These are phyloP conservation scores for Drosophila lacteicornis DNA, from an alignment of 1,140 invertebrate genomes.

Conservation along the genomic window DNA sequence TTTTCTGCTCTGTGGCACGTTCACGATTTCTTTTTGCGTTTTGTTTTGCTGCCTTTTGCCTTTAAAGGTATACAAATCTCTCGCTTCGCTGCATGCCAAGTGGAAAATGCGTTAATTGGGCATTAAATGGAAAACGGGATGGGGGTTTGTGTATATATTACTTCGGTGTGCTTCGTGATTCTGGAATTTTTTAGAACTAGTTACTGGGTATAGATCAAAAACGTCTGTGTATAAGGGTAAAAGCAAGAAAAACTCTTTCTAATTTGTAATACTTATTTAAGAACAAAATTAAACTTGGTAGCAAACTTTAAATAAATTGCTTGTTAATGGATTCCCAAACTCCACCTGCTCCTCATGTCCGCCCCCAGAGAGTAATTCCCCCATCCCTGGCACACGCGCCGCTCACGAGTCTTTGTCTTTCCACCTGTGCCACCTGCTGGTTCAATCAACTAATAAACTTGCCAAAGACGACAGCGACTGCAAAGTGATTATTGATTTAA, in stretches of 20 bases:
- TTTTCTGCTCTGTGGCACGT: slow-evolving; percentile 77
- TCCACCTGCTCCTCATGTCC: background rate
- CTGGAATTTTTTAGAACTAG: background rate
- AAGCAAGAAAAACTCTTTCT: too few relatives aligned
- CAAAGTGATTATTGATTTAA: slow-evolving; percentile 81
- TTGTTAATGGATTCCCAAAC: slow-evolving; percentile 16
- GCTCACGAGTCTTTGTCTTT: background rate
- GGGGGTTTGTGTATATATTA: background rate
- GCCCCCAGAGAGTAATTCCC: slow-evolving; percentile 1
- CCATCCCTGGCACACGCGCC: background rate
- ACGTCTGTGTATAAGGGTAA: background rate
- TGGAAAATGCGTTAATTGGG: slow-evolving; percentile 81
- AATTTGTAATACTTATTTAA: background rate
- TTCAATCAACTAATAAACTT: slow-evolving; percentile 53
- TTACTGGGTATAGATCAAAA: background rate
- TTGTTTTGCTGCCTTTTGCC: slow-evolving; percentile 46
- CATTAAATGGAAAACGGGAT: slow-evolving; percentile 65
- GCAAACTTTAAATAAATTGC: background rate
- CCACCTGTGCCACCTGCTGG: slow-evolving; percentile 46
- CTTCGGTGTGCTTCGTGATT: background rate
- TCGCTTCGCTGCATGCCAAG: slow-evolving; percentile 66
- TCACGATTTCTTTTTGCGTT: slow-evolving; percentile 48
- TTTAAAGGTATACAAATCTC: slow-evolving; percentile 63
- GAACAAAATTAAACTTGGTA: background rate
- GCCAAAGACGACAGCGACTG: slow-evolving; percentile 30